Base-by-base conservation (phyloP, 1,140 invertebrate species). In the Sinella curviseta region DNA sequence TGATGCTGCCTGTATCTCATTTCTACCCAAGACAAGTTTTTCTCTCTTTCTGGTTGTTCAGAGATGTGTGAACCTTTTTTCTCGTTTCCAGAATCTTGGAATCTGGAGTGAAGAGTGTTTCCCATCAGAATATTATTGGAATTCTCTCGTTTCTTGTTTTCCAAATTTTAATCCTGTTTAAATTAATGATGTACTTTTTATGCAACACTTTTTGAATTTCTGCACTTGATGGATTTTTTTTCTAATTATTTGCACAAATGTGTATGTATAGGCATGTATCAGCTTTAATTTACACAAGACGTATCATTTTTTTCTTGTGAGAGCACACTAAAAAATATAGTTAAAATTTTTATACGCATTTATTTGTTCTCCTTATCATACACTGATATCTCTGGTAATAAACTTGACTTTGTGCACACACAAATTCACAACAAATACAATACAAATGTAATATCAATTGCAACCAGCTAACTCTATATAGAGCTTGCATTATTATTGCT, bases 181-280 rank as follows among this genome's bases (percentile, higher is more conserved):
- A 70, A 70, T 48, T 70, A 70, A 70, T 70, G 65, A 31, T 70
- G 14, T 70, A 70, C 26, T 70, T 70, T 70, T 14, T 70, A 70
- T 70, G 65, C 65, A 70, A 12, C 12, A 31, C 31, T 30, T 30
- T 65, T 14, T 30, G 4, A 17, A 70, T 33, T 30, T 31, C 57
- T 60, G 57, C n/a, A n/a, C n/a, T n/a, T n/a, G n/a, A n/a, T n/a
- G n/a, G n/a, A n/a, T n/a, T n/a, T n/a, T n/a, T n/a, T n/a, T n/a
- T n/a, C n/a, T n/a, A n/a, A n/a, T 60, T 60, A 60, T 26, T 60
- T 60, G 57, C 24, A 14, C 57, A 60, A 20, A 12, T 48, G 39
- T 48, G 39, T 20, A 48, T 12, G 8, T 8, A 48, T 48, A 20
- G 39, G n/a, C n/a, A n/a, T n/a, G n/a, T n/a, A n/a, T n/a, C n/a